These are phyloP conservation scores for Gymnocheta viridis DNA, from an alignment of 2,888 invertebrate genomes.

Conservation along the genomic window DNA sequence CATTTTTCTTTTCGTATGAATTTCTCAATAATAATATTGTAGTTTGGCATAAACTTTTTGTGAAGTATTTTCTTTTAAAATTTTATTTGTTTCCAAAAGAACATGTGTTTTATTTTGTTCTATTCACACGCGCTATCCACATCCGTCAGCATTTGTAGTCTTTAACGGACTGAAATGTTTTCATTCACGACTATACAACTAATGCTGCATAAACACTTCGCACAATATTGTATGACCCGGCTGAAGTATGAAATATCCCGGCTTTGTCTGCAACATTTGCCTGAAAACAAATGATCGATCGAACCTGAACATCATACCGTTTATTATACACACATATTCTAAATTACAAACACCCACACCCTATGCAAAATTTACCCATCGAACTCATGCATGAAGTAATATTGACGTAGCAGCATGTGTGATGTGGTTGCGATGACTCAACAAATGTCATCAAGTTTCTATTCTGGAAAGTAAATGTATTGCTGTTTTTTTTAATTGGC, in stretches of 20 bases:
- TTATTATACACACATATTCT: background rate
- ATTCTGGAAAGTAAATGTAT: slow-evolving; percentile 28
- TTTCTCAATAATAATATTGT: background rate
- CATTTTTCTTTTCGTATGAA: background rate
- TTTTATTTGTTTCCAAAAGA: slow-evolving; percentile 48
- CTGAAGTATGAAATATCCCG: slow-evolving; percentile 32
- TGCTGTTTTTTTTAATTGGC: slow-evolving; percentile 54
- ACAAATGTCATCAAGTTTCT: slow-evolving; percentile 55
- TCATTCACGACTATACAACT: slow-evolving; percentile 48
- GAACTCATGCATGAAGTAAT: slow-evolving; percentile 12
- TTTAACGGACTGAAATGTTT: slow-evolving; percentile 74
- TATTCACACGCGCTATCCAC: slow-evolving; percentile 70
- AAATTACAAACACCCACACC: background rate
- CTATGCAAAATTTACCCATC: background rate
- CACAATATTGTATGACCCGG: slow-evolving; percentile 28
- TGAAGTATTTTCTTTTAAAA: slow-evolving; percentile 28
- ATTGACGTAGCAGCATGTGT: slow-evolving; percentile 11
- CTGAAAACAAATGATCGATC: slow-evolving; percentile 26
- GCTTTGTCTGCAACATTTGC: slow-evolving; percentile 40
- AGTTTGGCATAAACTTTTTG: slow-evolving; percentile 22
- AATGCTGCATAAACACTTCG: slow-evolving; percentile 62
- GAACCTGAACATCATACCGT: slow-evolving; percentile 19
- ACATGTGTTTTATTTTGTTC: slow-evolving; percentile 58
- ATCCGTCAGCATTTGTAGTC: slow-evolving; percentile 76
- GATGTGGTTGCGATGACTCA: slow-evolving; percentile 24